Evolutionary conservation across 2,797 vertebrate species (phyloP), one percentile per base, ranked within the genome.

Genomic region (Rhinella marina): DNA sequence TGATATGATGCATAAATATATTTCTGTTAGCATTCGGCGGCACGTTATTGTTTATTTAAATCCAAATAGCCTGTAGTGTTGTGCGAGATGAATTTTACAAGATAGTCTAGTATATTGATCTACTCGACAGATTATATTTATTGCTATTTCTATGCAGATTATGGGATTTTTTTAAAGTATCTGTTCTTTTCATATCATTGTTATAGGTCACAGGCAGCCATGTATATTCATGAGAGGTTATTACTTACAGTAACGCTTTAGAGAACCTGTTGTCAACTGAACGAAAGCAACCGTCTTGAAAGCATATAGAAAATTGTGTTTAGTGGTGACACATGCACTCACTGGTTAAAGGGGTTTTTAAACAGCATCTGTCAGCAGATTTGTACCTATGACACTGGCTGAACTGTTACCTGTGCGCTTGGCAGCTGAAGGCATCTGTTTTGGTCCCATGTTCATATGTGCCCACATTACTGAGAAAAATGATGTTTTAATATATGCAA

Each of bases 1-100:
- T 88, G 50, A 84, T 84, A 72, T 88, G 80, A 72, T 52, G 77
- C 32, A 84, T 56, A 50, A 79, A 84, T 88, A 84, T 88, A 84
- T 84, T 84, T 79, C 52, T 84, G 27, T 88, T 84, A 61, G 32
- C 61, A 78, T 80, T 79, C 64, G n/a, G 50, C 56, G 7, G 64
- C 79, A 57, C 64, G 52, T 70, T 84, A 62, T 56, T 84, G n/a
- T 81, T 70, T 84, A 80, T 80, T 78, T 84, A 80, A 75, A 81
- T 64, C 52, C 50, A 79, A 76, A 87, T 50, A 82, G 57, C 29
- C 80, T 12, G 23, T n/a, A 50, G 27, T 84, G 54, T 57, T 75
- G 72, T 75, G 54, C 56, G 32, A 75, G 54, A 61, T 68, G 32
- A 76, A 84, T 75, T 84, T 61, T 75, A 84, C 54, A 75, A 16